Base-by-base conservation (phyloP, 2,113 vertebrate species). In the Xyliphius kryptos region DNA sequence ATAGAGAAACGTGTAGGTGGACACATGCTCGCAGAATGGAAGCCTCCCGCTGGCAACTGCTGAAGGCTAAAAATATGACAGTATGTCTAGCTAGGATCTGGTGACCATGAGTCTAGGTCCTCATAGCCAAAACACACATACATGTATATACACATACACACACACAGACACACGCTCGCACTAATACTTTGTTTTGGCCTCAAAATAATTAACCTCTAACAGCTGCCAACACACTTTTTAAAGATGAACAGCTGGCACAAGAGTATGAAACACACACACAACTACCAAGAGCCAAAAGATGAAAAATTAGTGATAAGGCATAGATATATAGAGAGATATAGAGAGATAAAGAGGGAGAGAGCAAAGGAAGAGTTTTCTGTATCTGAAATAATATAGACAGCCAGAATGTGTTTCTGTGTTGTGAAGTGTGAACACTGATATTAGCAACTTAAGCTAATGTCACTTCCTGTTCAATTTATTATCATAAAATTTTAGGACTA, bases 141-240 rank as follows among this genome's bases (percentile, higher is more conserved):
- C 26, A 26, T 6, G n/a, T n/a, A n/a, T n/a, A n/a, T n/a, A n/a
- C 22, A 26, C 22, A 32, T 6, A 63, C 36, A 38, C 50, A 63
- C 50, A 54, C n/a, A 40, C 48, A 40, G 20, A 62, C 59, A 51
- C 61, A 63, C 47, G 41, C 50, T 43, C 49, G 43, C 60, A 52
- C 59, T 32, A 46, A 21, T 26, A 32, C 26, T 5, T 9, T 15
- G 12, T 37, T 46, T 44, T 15, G n/a, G 14, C 40, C 22, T 37
- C 14, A 16, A 59, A 26, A 59, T 51, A 43, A 47, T 61, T 67
- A 61, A 60, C 56, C 58, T 32, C 51, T 21, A 32, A 60, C 50
- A 67, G 53, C 62, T 65, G 62, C 52, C 51, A 56, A 40, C 43
- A 15, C n/a, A 65, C 32, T 43, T 20, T 21, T 17, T 36, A n/a